Percentiles rank a stretch among this genome's conserved stretches.
These are phyloP conservation scores for Cyprinella venusta DNA, from an alignment of 2,797 vertebrate species.

Conservation along the genomic window DNA sequence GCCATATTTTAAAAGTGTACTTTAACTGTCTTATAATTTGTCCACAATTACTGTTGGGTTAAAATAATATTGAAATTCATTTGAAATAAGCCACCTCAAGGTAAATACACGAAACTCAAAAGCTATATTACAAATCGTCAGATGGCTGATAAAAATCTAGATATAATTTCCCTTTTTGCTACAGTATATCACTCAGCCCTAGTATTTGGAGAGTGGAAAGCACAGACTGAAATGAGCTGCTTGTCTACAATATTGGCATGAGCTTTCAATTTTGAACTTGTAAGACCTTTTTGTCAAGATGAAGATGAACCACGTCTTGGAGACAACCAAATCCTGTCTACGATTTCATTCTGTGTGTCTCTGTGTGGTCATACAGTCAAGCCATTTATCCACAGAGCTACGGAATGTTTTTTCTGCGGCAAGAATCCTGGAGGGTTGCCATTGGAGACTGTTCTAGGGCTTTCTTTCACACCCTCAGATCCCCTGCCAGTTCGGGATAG, in stretches of 20 bases:
- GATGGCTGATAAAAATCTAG: neutral
- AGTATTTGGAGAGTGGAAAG: neutral
- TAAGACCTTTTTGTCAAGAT: constrained; percentile 30
- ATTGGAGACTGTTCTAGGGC: constrained; percentile 50
- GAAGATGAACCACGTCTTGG: constrained; percentile 14
- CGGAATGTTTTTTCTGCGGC: constrained; percentile 56
- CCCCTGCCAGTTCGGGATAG: constrained; percentile 58
- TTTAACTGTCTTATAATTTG: neutral
- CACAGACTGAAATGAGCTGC: constrained; percentile 20
- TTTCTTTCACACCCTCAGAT: constrained; percentile 63
- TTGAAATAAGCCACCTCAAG: neutral
- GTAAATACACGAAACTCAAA: too few species aligned
- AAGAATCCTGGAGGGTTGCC: constrained; percentile 57
- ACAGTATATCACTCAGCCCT: neutral
- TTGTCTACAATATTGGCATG: constrained; percentile 8
- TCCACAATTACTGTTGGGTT: neutral
- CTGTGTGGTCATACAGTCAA: constrained; percentile 55
- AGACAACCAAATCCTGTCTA: constrained; percentile 46
- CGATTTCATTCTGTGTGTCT: constrained; percentile 39
- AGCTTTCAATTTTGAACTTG: constrained; percentile 24
- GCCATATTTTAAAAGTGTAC: neutral
- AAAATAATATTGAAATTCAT: neutral
- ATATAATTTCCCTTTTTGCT: constrained; percentile 12
- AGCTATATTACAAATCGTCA: neutral
- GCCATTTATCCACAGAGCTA: constrained; percentile 49